A percentile compares a stretch with the other conserved stretches of the same genome.
phyloP scores from a whole-genome alignment of 2,797 vertebrate genomes.

The Heterohyrax brucei region DNA sequence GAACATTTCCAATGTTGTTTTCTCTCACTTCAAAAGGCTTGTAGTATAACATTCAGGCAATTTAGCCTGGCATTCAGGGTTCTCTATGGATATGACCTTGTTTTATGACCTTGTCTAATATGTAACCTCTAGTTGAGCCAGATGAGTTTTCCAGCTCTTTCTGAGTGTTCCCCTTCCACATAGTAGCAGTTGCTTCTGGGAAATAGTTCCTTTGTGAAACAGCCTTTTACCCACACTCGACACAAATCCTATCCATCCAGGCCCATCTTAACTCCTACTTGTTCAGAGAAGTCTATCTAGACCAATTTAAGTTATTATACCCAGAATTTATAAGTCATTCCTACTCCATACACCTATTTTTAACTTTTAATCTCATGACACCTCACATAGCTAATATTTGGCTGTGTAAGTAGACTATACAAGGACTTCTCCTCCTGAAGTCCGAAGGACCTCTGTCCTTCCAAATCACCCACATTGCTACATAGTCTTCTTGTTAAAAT shows the following conservation, averaged over 20 bases:
- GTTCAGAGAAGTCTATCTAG: neutral
- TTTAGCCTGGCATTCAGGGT: neutral
- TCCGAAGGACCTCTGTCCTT: neutral
- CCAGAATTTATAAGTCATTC: conserved; percentile 11
- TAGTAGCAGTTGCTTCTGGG: neutral
- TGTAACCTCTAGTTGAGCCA: neutral
- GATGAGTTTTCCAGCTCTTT: neutral
- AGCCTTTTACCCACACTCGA: neutral
- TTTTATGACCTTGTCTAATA: conserved; percentile 13
- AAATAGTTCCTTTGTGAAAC: neutral
- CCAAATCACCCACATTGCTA: neutral
- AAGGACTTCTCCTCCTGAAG: neutral
- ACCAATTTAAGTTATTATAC: neutral
- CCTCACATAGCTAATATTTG: neutral
- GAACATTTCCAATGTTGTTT: neutral
- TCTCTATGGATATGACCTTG: neutral
- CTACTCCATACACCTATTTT: conserved; percentile 27
- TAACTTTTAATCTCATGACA: conserved; percentile 6
- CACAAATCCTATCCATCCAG: conserved; percentile 43
- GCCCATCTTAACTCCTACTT: neutral
- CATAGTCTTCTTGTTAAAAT: conserved; percentile 9
- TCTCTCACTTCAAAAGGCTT: conserved; percentile 48
- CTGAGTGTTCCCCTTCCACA: neutral
- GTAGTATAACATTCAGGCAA: conserved; percentile 18
- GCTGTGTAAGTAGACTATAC: neutral